A percentile compares a stretch with the other conserved stretches of the same genome.
Evolutionary conservation across 2,113 vertebrate genomes (phyloP).

Genomic region (Pollachius pollachius): DNA sequence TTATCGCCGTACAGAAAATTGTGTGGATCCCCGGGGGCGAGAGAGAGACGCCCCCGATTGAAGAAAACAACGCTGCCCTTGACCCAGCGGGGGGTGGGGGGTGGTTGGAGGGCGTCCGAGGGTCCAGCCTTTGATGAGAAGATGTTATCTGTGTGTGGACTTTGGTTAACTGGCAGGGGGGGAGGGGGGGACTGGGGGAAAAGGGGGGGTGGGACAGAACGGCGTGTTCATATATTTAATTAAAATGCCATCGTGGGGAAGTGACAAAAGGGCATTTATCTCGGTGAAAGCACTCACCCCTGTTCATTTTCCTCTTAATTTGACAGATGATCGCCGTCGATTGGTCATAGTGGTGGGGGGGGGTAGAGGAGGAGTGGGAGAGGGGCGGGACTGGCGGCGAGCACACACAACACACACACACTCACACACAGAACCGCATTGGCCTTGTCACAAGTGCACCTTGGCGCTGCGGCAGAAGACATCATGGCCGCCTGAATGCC

Average conservation of each 20-base stretch:
- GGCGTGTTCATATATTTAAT: conserved; percentile 79
- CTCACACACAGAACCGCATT: no score
- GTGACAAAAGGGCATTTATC: conserved; percentile 66
- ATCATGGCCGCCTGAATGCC: conserved; percentile 42
- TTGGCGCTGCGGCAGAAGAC: no score
- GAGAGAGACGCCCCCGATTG: conserved; percentile 75
- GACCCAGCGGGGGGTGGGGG: conserved; percentile 74
- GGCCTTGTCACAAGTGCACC: no score
- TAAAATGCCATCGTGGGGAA: conserved; percentile 72
- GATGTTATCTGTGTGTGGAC: conserved; percentile 84
- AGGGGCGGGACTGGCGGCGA: no score
- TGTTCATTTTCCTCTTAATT: conserved; percentile 66
- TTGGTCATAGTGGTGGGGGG: conserved; percentile 57
- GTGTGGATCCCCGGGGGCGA: conserved; percentile 81
- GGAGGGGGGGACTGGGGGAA: background rate
- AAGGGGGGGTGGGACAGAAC: conserved; percentile 25
- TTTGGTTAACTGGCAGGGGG: conserved; percentile 61
- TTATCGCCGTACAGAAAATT: conserved; percentile 91
- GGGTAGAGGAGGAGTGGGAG: conserved; percentile 42
- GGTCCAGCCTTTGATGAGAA: conserved; percentile 76
- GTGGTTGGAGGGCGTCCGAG: background rate
- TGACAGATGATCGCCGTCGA: conserved; percentile 75
- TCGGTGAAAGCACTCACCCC: conserved; percentile 58
- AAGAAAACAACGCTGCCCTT: conserved; percentile 87
- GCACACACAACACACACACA: no score